Evolutionary conservation across 2,888 invertebrate genomes (phyloP).

Genomic region (Campoletis raptor): DNA sequence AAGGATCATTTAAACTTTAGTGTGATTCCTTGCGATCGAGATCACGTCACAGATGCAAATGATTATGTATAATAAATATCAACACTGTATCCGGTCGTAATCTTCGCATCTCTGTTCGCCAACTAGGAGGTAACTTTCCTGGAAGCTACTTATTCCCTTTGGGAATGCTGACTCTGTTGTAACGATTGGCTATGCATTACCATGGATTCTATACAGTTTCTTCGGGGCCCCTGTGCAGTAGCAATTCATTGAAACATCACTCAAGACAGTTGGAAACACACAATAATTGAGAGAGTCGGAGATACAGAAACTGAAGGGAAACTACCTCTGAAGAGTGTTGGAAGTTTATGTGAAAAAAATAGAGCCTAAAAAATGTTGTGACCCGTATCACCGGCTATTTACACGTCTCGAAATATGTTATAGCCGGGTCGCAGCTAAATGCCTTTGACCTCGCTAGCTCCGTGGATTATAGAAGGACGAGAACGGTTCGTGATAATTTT

Average conservation of each 20-base stretch:
- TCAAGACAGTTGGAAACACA: background rate
- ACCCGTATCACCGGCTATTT: background rate
- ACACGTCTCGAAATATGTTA: background rate
- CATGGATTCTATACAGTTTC: background rate
- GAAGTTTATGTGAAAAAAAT: background rate
- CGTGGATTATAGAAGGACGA: background rate
- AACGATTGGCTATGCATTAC: conserved; percentile 7
- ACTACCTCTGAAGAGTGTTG: background rate
- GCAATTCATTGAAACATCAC: background rate
- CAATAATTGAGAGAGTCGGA: background rate
- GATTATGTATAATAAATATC: background rate
- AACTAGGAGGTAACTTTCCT: background rate
- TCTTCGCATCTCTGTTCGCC: background rate
- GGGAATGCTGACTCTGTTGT: background rate
- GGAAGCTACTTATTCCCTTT: background rate
- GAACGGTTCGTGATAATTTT: background rate
- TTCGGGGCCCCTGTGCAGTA: background rate
- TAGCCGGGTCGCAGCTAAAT: background rate
- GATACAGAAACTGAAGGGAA: background rate
- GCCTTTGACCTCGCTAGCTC: background rate
- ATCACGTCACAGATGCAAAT: background rate
- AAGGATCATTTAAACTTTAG: background rate
- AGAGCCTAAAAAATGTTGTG: background rate
- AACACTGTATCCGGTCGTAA: background rate
- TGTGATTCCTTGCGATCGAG: background rate